Conservation (phyloP, 2,113 vertebrate species). For the Plotosus lineatus region DNA sequence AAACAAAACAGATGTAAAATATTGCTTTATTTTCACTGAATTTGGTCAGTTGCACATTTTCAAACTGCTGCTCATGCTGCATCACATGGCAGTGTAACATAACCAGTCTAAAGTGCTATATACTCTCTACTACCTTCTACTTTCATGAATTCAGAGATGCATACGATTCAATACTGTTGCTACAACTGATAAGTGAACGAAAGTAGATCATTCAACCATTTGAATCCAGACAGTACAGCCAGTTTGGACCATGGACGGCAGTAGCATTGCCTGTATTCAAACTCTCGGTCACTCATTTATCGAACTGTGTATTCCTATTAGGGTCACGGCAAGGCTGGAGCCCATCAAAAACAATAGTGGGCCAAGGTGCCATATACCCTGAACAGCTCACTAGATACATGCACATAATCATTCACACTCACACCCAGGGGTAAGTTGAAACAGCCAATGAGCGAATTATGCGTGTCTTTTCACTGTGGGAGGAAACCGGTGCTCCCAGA, state of each 20-base stretch:
- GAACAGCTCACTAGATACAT: too few species aligned
- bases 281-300: too few species aligned
- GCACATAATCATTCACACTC: too few species aligned
- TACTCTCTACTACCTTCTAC: neutral
- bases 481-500: too few species aligned
- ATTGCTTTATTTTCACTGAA: neutral
- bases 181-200: neutral
- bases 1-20: slow-evolving; percentile 34
- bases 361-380: too few species aligned
- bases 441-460: too few species aligned
- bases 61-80: neutral
- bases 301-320: too few species aligned
- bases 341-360: too few species aligned
- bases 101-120: neutral
- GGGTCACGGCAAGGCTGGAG: too few species aligned
- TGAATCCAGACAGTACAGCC: too few species aligned
- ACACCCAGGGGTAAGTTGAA: too few species aligned
- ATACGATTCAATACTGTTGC: neutral
- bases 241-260: neutral
- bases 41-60: neutral
- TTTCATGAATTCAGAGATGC: neutral
- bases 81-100: neutral
- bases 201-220: neutral
- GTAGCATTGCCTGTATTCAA: neutral
- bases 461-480: too few species aligned